Evolutionary conservation across 1,140 invertebrate species (phyloP), one percentile per base, ranked within the genome.

Genomic region (Meloidogyne hapla): DNA sequence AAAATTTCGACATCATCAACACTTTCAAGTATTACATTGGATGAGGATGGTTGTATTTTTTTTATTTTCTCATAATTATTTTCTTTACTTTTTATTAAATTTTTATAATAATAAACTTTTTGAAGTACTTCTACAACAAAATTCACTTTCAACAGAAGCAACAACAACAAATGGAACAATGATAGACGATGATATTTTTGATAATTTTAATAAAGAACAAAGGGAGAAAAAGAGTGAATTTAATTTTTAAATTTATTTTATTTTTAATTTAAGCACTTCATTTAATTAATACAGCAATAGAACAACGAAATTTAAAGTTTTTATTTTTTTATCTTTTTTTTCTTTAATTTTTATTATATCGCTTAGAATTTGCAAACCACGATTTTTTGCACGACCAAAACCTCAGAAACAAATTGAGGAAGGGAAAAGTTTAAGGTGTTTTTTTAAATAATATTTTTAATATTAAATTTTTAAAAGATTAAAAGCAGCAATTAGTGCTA

Each of bases 341-440:
- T 4, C 21, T 6, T 6, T n/a, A 23, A 21, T 67, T 23, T 42
- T 5, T 6, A 67, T 21, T 33, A 67, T 67, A n/a, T n/a, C n/a
- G n/a, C n/a, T n/a, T n/a, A 73, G 71, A 23, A 15, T 26, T 10
- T 85, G 84, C 70, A 75, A 79, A 33, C 84, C 84, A 8, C 81
- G 84, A 63, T 86, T 87, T 64, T 77, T 87, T 65, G 81, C 87
- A 21, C 84, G 85, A 23, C 85, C 85, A 68, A 87, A 84, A 62
- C 78, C 82, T 23, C 80, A 80, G 63, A 86, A 87, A 67, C 62
- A 80, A 56, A 77, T 86, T 23, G 85, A 86, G 45, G 85, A 86
- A 72, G 77, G 70, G 67, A 86, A 86, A 64, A 85, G 83, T 15
- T 74, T 86, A 69, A 56, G 48, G 48, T 56, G 40, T 42, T 33